Evolutionary conservation across 2,888 invertebrate genomes (phyloP), one percentile per base, ranked within the genome.

Genomic region (Tachystola acroxantha): DNA sequence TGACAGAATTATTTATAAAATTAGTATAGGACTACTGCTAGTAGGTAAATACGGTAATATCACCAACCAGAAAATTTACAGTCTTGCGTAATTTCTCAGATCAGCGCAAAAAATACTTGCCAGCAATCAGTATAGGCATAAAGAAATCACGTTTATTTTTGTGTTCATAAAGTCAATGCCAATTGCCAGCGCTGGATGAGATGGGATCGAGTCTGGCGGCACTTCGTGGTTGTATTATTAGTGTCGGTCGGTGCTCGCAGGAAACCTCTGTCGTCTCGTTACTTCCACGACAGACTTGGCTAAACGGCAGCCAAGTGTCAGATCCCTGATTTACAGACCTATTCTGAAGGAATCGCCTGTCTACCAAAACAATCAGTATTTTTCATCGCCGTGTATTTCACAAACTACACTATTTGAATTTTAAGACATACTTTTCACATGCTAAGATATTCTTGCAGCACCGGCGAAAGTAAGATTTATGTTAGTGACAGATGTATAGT

Each of bases 71-170:
- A 19, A 28, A 24, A n/a, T 24, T 24, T 24, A 13, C 26, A 26
- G 27, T 34, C 42, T 56, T 53, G 51, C 51, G 57, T 53, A 63
- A 63, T 49, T 36, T 27, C 34, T 40, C 37, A 34, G 59, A 53
- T 50, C 42, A 42, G 57, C 42, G 48, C 43, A 57, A 59, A 57
- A 59, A 59, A 53, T 56, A 39, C 43, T 16, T 34, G 48, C 57
- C 56, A 50, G 48, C 53, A 48, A 37, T 46, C n/a, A 24, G 44
- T 57, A 55, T 51, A 63, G 57, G 60, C 62, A 63, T 64, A 69
- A 63, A 64, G 59, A 66, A 70, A 66, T 68, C 65, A 58, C 48
- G 68, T 75, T 74, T 77, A 79, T 79, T 79, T 78, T 70, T 53
- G 66, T 62, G 56, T 64, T 57, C 60, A 53, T 67, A 70, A 69